phyloP scores from a whole-genome alignment of 2,888 invertebrate genomes.

The Machimus atricapillus region DNA sequence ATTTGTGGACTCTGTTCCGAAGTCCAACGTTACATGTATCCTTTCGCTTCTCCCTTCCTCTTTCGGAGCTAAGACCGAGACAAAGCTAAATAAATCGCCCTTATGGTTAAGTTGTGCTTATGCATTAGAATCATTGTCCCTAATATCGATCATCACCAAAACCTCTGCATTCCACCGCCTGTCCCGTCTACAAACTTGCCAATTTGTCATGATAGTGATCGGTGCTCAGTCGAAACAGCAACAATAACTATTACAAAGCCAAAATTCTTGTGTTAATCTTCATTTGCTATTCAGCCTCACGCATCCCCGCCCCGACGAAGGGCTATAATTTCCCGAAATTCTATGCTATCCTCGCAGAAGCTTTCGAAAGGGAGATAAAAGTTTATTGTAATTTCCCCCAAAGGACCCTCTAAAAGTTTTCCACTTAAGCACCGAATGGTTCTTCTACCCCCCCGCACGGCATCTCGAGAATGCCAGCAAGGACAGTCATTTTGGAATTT shows the following conservation, averaged over 20 bases:
- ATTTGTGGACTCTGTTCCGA: no score
- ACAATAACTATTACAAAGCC: background rate
- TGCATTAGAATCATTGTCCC: background rate
- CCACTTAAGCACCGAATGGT: slow-evolving; percentile 26
- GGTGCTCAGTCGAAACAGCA: background rate
- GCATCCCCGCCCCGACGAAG: background rate
- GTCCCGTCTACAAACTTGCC: background rate
- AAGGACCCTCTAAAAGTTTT: slow-evolving; percentile 20
- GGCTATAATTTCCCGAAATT: background rate
- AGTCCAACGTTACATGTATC: no score
- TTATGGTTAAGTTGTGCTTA: background rate
- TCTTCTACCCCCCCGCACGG: background rate
- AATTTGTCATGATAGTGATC: background rate
- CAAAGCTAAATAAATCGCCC: no score
- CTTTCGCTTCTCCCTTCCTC: no score
- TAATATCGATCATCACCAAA: background rate
- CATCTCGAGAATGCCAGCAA: background rate
- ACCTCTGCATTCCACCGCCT: background rate
- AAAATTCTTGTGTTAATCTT: background rate
- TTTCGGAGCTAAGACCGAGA: no score
- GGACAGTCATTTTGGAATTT: background rate
- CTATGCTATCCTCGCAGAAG: background rate
- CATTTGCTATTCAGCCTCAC: background rate
- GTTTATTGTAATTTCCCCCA: slow-evolving; percentile 12
- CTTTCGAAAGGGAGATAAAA: background rate